Evolutionary conservation across 2,113 vertebrate genomes (phyloP).

Genomic region (Sminthopsis crassicaudata): DNA sequence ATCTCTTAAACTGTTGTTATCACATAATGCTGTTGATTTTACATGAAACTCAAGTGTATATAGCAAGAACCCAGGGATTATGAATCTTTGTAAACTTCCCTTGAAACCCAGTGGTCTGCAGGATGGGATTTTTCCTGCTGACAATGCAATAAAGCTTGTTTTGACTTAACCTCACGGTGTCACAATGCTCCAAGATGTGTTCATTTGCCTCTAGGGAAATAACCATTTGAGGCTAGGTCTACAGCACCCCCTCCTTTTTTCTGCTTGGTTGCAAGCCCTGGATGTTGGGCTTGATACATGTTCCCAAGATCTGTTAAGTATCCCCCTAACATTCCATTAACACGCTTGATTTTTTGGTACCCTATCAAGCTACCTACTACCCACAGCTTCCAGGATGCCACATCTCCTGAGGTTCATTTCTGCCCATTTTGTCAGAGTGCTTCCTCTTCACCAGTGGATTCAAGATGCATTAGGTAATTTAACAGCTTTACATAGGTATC

Average conservation of each 20-base stretch:
- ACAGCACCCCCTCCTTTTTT: not conserved
- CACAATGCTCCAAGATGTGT: not conserved
- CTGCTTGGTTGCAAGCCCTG: not conserved
- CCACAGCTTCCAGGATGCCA: not conserved
- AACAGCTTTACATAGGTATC: not conserved
- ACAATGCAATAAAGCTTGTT: not conserved
- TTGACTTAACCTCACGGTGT: not conserved
- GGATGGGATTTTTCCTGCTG: not conserved
- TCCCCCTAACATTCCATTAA: not conserved
- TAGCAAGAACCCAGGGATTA: slow-evolving; percentile 32
- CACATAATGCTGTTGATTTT: slow-evolving; percentile 23
- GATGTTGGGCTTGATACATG: not conserved
- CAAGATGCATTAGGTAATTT: not conserved
- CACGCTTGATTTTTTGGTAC: not conserved
- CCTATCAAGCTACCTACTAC: not conserved
- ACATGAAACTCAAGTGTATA: not conserved
- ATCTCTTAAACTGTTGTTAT: slow-evolving; percentile 21
- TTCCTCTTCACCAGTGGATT: not conserved
- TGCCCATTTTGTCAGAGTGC: not conserved
- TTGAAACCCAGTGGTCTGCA: not conserved
- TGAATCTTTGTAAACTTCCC: slow-evolving; percentile 47
- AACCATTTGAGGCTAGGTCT: not conserved
- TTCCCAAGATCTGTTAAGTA: not conserved
- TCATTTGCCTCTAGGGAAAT: not conserved
- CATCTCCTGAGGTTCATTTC: not conserved